Evolutionary conservation across 2,113 vertebrate species (phyloP).

Genomic region (Hymenochirus boettgeri): DNA sequence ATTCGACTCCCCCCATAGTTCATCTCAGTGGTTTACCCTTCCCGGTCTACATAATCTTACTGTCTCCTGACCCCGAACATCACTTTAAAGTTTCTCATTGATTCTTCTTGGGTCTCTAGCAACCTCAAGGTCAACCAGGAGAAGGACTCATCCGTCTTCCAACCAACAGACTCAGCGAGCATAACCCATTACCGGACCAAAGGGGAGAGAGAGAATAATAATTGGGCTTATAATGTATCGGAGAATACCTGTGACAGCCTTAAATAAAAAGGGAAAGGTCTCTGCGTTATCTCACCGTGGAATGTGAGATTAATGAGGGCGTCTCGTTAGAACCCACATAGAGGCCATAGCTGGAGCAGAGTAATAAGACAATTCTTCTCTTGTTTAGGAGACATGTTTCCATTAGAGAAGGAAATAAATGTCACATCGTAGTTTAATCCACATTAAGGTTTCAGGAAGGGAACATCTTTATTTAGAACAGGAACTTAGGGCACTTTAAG

Average conservation of each 20-base stretch:
- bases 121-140: slow-evolving; percentile 33
- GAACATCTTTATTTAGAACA: slow-evolving; percentile 5
- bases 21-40: neutral
- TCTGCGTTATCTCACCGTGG: slow-evolving; percentile 1
- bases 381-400: slow-evolving; percentile 5
- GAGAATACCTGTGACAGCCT: slow-evolving; percentile 29
- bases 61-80: slow-evolving; percentile 3
- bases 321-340: slow-evolving; percentile 24
- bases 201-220: slow-evolving; percentile 7
- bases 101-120: slow-evolving; percentile 7
- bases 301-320: slow-evolving; percentile 27
- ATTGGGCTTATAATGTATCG: slow-evolving; percentile 31
- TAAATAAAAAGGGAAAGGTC: slow-evolving; percentile 10
- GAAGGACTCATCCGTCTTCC: slow-evolving; percentile 25
- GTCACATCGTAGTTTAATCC: neutral
- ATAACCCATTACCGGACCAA: neutral
- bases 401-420: slow-evolving; percentile 18
- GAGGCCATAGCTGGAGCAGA: slow-evolving; percentile 6
- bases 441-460: slow-evolving; percentile 13
- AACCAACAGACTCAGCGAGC: slow-evolving; percentile 13
- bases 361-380: slow-evolving; percentile 27
- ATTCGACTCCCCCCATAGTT: neutral
- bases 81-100: no score
- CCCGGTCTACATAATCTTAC: slow-evolving; percentile 12
- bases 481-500: neutral